Evolutionary conservation across 2,113 vertebrate genomes (phyloP), one percentile per base, ranked within the genome.

Genomic region (Larimichthys crocea): DNA sequence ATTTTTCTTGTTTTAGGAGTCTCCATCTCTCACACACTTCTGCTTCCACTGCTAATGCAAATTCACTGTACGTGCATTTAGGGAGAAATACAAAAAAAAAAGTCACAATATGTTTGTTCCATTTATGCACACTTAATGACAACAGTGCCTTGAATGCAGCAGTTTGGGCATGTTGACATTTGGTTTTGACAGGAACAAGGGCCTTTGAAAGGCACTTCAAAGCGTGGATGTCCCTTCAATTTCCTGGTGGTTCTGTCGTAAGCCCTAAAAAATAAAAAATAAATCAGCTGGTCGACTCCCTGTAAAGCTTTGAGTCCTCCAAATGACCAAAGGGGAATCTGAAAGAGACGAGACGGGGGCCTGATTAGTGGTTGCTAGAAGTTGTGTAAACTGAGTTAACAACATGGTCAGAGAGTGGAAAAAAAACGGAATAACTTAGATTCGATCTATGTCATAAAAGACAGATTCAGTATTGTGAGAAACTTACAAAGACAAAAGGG

Each of bases 141-240:
- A 59, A 73, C 5, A 60, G 81, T 76, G 73, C 60, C 17, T 29
- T 62, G 48, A 73, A 48, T 42, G 71, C 52, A 64, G 74, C 46
- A 0, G 26, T 72, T 75, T 65, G 78, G 52, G 63, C 80, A 26
- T 78, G 40, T 44, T 82, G 62, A 79, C 86, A 83, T 91, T 83
- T 91, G 87, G 80, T 88, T 80, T 50, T 35, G 64, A 84, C 71
- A 80, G 87, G 83, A 91, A 84, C 71, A 53, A 76, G 59, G 81
- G 65, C 76, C 75, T 26, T 26, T 67, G 83, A 88, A 90, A 93
- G 88, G 91, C 92, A 94, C 91, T 91, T 90, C 73, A 81, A 86
- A 91, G 80, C 81, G 77, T 88, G 85, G 88, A 87, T 83, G 69
- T 81, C 85, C 81, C 86, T 88, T 85, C 24, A 17, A 90, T 88